phyloP scores from a whole-genome alignment of 2,797 vertebrate genomes.

The Poeciliopsis gracilis region DNA sequence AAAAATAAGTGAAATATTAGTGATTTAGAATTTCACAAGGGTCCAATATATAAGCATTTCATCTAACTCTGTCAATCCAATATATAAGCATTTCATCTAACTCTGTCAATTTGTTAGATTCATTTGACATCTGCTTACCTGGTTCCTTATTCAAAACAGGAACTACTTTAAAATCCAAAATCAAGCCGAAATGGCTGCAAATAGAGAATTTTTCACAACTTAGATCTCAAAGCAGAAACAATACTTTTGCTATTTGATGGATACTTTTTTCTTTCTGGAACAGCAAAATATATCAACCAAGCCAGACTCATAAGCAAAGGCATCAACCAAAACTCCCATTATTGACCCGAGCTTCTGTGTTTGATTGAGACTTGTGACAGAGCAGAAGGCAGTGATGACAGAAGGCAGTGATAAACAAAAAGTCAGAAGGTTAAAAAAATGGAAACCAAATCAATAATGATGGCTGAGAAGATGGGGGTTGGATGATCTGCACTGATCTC shows the following conservation, averaged over 20 bases:
- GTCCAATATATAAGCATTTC: slow-evolving; percentile 17
- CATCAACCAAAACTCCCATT: slow-evolving; percentile 66
- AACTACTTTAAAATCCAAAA: slow-evolving; percentile 24
- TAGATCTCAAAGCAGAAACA: slow-evolving; percentile 34
- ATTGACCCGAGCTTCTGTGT: slow-evolving; percentile 71
- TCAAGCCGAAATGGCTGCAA: slow-evolving; percentile 15
- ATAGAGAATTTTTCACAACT: slow-evolving; percentile 8
- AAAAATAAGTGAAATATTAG: slow-evolving; percentile 53
- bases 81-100: slow-evolving; percentile 22
- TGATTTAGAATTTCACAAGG: slow-evolving; percentile 49
- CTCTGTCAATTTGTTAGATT: slow-evolving; percentile 17
- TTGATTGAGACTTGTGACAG: slow-evolving; percentile 75
- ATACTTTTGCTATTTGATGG: slow-evolving; percentile 36
- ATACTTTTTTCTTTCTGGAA: slow-evolving; percentile 52
- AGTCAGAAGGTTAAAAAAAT: slow-evolving; percentile 75
- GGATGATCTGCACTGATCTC: slow-evolving; percentile 62
- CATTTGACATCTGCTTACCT: background rate
- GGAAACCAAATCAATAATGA: slow-evolving; percentile 79
- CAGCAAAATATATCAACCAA: slow-evolving; percentile 58
- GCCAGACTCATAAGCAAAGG: slow-evolving; percentile 64
- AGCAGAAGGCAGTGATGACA: slow-evolving; percentile 64
- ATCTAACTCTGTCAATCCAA: slow-evolving; percentile 28
- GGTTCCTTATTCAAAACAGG: slow-evolving; percentile 30
- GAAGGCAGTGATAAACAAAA: too few relatives aligned
- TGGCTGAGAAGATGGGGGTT: slow-evolving; percentile 71